phyloP scores from a whole-genome alignment of 2,113 vertebrate genomes.

The Cebidichthys violaceus region DNA sequence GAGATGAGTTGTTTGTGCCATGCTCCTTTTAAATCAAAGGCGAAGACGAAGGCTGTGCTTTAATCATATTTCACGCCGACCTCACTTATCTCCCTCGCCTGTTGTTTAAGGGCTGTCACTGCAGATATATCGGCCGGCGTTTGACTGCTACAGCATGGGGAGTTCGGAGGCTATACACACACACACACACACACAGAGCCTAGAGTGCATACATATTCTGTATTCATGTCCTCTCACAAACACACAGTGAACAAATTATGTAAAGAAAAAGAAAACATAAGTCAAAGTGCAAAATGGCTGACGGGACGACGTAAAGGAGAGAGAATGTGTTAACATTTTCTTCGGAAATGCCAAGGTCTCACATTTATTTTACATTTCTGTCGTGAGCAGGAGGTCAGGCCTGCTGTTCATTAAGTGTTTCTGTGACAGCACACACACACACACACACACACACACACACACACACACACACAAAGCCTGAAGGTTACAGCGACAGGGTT shows the following conservation, averaged over 20 bases:
- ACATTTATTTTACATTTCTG: not conserved
- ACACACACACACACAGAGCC: slow-evolving; percentile 8
- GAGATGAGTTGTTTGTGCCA: slow-evolving; percentile 69
- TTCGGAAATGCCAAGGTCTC: slow-evolving; percentile 49
- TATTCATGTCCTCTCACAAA: slow-evolving; percentile 8
- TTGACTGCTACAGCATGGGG: slow-evolving; percentile 42
- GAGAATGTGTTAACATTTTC: slow-evolving; percentile 42
- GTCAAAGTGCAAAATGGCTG: not conserved
- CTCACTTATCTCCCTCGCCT: slow-evolving; percentile 70
- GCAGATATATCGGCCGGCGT: slow-evolving; percentile 59
- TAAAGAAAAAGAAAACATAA: not conserved
- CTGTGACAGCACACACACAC: slow-evolving; percentile 21
- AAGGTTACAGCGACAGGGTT: slow-evolving; percentile 39
- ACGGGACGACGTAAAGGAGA: slow-evolving; percentile 1
- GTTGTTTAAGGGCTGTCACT: slow-evolving; percentile 71
- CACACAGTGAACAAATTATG: slow-evolving; percentile 13
- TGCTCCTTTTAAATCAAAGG: slow-evolving; percentile 75
- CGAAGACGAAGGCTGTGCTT: slow-evolving; percentile 59
- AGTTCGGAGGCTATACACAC: not conserved
- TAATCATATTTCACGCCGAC: slow-evolving; percentile 78
- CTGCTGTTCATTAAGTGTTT: slow-evolving; percentile 35
- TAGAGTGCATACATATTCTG: slow-evolving; percentile 3
- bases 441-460: not conserved
- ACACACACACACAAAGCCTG: slow-evolving; percentile 3
- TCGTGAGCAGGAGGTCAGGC: slow-evolving; percentile 18